Base-by-base conservation (phyloP, 2,113 vertebrate species). In the Nibea coibor region DNA sequence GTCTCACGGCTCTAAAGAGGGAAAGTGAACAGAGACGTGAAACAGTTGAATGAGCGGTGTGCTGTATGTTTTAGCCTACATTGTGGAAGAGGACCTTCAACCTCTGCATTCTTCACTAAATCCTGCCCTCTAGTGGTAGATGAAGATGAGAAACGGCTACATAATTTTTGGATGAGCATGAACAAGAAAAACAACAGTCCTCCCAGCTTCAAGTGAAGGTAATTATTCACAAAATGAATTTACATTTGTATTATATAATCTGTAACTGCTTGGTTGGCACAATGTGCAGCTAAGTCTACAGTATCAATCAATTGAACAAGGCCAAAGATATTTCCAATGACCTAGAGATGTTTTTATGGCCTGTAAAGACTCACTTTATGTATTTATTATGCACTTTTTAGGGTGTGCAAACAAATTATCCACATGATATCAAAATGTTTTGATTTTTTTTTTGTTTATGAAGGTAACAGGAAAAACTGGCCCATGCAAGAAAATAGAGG, bases 111-210 rank as follows among this genome's bases (percentile, higher is more conserved):
- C 45, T 45, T 47, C 51, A 67, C 24, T 54, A 80, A 67, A 89
- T 69, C 4, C 3, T 39, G 85, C 85, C 92, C 89, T 45, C 93
- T 91, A n/a, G 87, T 82, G 93, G 87, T 65, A 3, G 0, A 57
- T 15, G 14, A 7, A 45, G 50, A 43, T 10, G 0, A 31, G 11
- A 54, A 31, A 15, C 17, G 10, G 24, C 15, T 22, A 2, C 39
- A 35, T 53, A 14, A 26, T 63, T 67, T 62, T 43, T n/a, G 19
- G 17, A 54, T 31, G 19, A 51, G 64, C 17, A 10, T 50, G 24
- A 10, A 4, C 17, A 51, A 19, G 3, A 22, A 10, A 4, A 4
- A 10, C 20, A 58, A 47, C 6, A 14, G 15, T 56, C 42, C 69
- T 15, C 2, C 6, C 24, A 31, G 16, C 31, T 35, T 50, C 12